These are phyloP conservation scores for Melanerpes aurifrons DNA, from an alignment of 2,113 vertebrate genomes.

Conservation along the genomic window DNA sequence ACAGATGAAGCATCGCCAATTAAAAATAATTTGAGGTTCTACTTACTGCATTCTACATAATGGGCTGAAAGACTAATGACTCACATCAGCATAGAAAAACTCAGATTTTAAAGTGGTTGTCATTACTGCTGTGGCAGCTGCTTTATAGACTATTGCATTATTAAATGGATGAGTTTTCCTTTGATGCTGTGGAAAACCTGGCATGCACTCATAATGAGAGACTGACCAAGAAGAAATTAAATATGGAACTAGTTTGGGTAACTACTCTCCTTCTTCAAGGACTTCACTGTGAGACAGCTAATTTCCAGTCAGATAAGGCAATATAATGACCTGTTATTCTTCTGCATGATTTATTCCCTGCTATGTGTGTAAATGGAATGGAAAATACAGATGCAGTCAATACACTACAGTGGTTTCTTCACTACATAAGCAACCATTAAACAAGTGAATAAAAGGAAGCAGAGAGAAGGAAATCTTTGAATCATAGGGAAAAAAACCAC, in stretches of 20 bases:
- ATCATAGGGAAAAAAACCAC: not conserved
- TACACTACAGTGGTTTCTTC: not conserved
- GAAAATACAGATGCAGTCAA: not conserved
- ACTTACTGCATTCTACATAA: not conserved
- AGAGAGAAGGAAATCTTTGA: not conserved
- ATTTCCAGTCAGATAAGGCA: not conserved
- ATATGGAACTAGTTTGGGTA: not conserved
- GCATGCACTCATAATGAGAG: not conserved
- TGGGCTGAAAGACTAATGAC: not conserved
- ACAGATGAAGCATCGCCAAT: not conserved
- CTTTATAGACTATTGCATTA: not conserved
- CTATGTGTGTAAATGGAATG: not conserved
- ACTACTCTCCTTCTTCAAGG: not conserved
- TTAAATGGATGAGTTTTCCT: slow-evolving; percentile 25
- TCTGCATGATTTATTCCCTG: not conserved
- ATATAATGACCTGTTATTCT: not conserved
- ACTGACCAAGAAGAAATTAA: slow-evolving; percentile 10
- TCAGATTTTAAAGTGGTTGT: not conserved
- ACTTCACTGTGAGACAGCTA: not conserved
- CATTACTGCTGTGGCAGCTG: slow-evolving; percentile 33
- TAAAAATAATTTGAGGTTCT: not conserved
- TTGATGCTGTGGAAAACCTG: not conserved
- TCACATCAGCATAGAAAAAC: not conserved
- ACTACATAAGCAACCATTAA: not conserved
- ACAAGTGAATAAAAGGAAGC: not conserved